Percentiles rank a stretch among this genome's conserved stretches.
These are phyloP conservation scores for Piprites chloris DNA, from an alignment of 2,113 vertebrate genomes.

Conservation along the genomic window DNA sequence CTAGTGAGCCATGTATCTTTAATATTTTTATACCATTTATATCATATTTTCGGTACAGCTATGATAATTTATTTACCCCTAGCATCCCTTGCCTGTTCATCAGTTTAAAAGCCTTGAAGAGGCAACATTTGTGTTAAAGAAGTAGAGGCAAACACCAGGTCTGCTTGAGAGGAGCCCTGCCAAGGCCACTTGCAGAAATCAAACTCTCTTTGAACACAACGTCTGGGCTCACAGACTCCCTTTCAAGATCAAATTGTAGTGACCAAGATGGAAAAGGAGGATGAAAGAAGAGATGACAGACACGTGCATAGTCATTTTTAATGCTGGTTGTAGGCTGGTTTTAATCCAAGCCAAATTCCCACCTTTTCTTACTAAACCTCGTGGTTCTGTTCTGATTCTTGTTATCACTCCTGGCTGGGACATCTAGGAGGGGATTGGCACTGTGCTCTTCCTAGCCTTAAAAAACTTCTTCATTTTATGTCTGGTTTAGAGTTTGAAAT, in stretches of 20 bases:
- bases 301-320: not conserved
- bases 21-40: not conserved
- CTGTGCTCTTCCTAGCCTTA: not conserved
- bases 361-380: not conserved
- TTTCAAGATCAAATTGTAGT: not conserved
- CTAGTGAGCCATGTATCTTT: not conserved
- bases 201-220: not conserved
- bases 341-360: not conserved
- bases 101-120: not conserved
- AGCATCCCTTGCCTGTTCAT: not conserved
- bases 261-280: not conserved
- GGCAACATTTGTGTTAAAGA: not conserved
- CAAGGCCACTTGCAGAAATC: not conserved
- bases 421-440: too few relatives aligned
- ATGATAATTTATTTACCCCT: not conserved
- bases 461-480: not conserved
- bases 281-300: not conserved
- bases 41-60: accelerated
- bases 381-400: not conserved
- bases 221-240: not conserved
- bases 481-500: not conserved
- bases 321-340: not conserved
- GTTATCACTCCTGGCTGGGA: not conserved
- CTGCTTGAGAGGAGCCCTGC: not conserved
- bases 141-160: not conserved